Evolutionary conservation across 1,140 invertebrate species (phyloP).

Genomic region (Lucilia cuprina): DNA sequence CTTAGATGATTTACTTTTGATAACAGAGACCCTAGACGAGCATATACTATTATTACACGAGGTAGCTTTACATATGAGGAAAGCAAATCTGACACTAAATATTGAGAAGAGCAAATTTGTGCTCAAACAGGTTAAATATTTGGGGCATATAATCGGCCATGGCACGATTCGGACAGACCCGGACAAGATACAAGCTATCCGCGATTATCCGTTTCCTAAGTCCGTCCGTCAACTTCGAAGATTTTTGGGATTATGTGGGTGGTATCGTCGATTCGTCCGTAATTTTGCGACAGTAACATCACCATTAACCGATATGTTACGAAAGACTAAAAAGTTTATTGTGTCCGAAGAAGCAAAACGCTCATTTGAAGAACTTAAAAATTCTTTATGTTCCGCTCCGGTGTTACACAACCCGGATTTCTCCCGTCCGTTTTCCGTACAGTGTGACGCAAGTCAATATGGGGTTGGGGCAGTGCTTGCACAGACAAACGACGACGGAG

Average conservation of each 20-base stretch:
- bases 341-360: not conserved
- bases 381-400: not conserved
- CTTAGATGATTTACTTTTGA: not conserved
- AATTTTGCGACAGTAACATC: not conserved
- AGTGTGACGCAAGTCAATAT: not conserved
- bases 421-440: not conserved
- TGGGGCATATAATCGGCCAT: not conserved
- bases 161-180: not conserved
- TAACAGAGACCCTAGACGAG: not conserved
- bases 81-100: conserved; percentile 7
- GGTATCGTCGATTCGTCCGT: not conserved
- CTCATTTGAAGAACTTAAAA: not conserved
- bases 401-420: not conserved
- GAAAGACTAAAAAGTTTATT: not conserved
- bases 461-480: not conserved
- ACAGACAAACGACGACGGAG: not conserved
- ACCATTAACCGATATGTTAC: not conserved
- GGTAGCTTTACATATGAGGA: no score
- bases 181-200: not conserved
- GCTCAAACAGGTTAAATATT: not conserved
- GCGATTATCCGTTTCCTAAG: not conserved
- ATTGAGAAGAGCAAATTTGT: conserved; percentile 38
- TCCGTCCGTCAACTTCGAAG: not conserved
- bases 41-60: no score
- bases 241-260: not conserved